A percentile compares a stretch with the other conserved stretches of the same genome.
phyloP scores from a whole-genome alignment of 2,888 invertebrate species.

The Schizotus pectinicornis region DNA sequence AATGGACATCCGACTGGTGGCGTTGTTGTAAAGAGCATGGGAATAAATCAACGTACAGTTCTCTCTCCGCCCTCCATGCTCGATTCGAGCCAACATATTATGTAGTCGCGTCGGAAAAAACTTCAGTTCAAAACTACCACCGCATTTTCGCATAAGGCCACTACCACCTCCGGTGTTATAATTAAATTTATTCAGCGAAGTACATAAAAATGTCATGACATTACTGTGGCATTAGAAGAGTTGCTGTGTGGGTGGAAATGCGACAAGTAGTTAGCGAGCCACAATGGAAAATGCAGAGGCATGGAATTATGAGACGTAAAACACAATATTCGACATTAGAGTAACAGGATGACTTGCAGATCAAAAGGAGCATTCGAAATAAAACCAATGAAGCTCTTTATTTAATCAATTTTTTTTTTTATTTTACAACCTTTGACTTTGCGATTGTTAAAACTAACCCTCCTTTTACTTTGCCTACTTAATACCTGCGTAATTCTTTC shows the following conservation, averaged over 20 bases:
- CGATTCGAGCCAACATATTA: background rate
- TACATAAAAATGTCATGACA: slow-evolving; percentile 47
- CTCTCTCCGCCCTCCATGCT: background rate
- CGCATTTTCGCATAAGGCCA: slow-evolving; percentile 37
- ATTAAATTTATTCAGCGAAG: slow-evolving; percentile 42
- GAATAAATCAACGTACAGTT: slow-evolving; percentile 18
- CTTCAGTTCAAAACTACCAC: slow-evolving; percentile 35
- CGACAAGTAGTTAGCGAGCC: slow-evolving; percentile 1
- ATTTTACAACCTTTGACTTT: too few species aligned
- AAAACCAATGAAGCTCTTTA: too few species aligned
- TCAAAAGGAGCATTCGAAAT: too few species aligned
- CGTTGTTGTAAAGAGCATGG: slow-evolving; percentile 17
- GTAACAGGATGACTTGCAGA: too few species aligned
- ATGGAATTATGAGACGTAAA: too few species aligned
- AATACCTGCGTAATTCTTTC: too few species aligned
- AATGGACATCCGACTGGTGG: slow-evolving; percentile 23
- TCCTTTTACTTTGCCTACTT: too few species aligned
- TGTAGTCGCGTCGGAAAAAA: slow-evolving; percentile 21
- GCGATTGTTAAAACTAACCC: too few species aligned
- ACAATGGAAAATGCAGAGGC: too few species aligned
- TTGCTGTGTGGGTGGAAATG: slow-evolving; percentile 9
- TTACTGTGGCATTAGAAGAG: slow-evolving; percentile 41
- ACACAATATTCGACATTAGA: too few species aligned
- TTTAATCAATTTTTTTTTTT: too few species aligned
- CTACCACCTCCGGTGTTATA: slow-evolving; percentile 33